phyloP scores from a whole-genome alignment of 1,140 invertebrate genomes.

The Anastatus disparis region DNA sequence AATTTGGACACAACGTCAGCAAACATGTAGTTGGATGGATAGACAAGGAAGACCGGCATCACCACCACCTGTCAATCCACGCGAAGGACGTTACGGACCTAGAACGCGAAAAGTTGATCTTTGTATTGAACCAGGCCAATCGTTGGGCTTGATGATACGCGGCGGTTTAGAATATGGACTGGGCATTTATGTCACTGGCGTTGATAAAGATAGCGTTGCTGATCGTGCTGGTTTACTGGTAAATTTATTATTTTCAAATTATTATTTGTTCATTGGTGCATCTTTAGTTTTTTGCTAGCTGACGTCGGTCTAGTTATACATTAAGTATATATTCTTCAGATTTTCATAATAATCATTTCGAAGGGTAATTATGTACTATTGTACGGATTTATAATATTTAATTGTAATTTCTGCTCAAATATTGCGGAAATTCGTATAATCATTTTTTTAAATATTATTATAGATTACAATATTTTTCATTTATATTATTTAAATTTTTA shows the following conservation, averaged over 20 bases:
- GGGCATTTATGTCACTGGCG: slow-evolving; percentile 94
- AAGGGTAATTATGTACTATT: too few species aligned
- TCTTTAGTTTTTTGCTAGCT: too few species aligned
- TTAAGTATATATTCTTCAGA: too few species aligned
- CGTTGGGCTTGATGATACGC: slow-evolving; percentile 91
- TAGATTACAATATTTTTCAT: too few species aligned
- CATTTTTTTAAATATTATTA: too few species aligned
- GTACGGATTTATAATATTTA: too few species aligned
- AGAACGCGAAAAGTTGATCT: slow-evolving; percentile 77
- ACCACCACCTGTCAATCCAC: slow-evolving; percentile 72
- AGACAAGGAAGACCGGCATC: slow-evolving; percentile 86
- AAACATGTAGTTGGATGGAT: slow-evolving; percentile 93
- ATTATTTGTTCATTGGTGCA: not conserved
- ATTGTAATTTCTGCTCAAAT: too few species aligned
- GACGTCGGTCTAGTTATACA: too few species aligned
- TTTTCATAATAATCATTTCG: too few species aligned
- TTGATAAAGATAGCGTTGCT: slow-evolving; percentile 91
- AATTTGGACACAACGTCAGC: slow-evolving; percentile 71
- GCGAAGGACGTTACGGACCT: slow-evolving; percentile 60
- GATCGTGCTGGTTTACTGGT: slow-evolving; percentile 91
- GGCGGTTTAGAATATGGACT: slow-evolving; percentile 93
- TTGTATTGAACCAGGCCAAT: slow-evolving; percentile 88
- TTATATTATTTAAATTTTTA: too few species aligned
- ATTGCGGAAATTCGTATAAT: too few species aligned
- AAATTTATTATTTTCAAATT: slow-evolving; percentile 38